A percentile compares a stretch with the other conserved stretches of the same genome.
Conservation (phyloP, 2,113 vertebrate genomes). For the Chitala chitala region DNA sequence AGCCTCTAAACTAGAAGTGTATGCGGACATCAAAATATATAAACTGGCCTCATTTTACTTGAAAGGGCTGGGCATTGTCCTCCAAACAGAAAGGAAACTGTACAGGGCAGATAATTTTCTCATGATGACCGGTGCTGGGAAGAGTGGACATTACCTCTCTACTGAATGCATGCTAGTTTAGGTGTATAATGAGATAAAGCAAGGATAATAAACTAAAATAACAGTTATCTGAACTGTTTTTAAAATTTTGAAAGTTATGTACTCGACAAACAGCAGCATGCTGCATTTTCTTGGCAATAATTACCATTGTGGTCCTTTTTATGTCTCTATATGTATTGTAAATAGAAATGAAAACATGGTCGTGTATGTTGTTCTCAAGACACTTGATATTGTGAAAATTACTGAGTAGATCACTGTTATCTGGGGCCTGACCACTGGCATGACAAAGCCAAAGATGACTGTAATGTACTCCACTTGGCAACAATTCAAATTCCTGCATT, state of each 20-base stretch:
- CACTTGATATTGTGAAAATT: background rate
- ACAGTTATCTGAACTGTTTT: background rate
- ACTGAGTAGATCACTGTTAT: background rate
- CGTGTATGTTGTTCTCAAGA: slow-evolving; percentile 8
- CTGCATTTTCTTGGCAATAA: slow-evolving; percentile 12
- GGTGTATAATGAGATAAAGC: background rate
- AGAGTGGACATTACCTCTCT: background rate
- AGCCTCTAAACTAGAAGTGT: too few species aligned
- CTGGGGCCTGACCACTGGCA: background rate
- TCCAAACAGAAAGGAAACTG: background rate
- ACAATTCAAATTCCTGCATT: too few species aligned
- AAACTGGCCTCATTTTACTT: too few species aligned
- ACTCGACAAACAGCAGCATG: background rate
- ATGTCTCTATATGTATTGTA: slow-evolving; percentile 2
- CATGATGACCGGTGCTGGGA: background rate
- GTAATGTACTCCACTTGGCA: background rate
- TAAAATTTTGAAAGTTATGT: slow-evolving; percentile 15
- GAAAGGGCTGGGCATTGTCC: background rate
- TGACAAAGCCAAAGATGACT: background rate
- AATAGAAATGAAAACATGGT: background rate
- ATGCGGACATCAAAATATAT: too few species aligned
- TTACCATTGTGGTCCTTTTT: background rate
- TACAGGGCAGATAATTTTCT: background rate
- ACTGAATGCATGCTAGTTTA: background rate
- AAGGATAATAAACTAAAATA: background rate